phyloP scores from a whole-genome alignment of 2,797 vertebrate genomes.

The Bradypodion pumilum region DNA sequence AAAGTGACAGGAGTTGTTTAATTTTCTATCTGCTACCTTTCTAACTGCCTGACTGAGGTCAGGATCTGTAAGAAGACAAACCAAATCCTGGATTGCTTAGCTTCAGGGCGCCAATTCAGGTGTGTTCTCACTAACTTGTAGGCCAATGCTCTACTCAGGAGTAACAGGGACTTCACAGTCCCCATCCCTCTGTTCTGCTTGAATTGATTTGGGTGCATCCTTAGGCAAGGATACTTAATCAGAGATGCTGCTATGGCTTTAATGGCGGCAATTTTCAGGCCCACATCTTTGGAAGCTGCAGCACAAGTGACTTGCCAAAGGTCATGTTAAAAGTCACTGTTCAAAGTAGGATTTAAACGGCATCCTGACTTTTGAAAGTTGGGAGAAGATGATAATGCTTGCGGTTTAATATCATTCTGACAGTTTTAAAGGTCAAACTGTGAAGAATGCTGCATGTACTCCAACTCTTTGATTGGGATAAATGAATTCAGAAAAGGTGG shows the following conservation, averaged over 20 bases:
- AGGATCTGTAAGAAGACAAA: no score
- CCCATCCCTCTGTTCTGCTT: neutral
- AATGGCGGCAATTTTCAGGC: neutral
- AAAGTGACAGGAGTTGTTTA: no score
- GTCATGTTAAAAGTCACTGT: neutral
- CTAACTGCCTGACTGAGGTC: no score
- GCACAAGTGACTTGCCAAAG: neutral
- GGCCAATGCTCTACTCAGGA: no score
- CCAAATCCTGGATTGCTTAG: no score
- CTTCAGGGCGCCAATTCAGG: no score
- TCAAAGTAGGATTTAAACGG: neutral
- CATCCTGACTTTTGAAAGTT: neutral
- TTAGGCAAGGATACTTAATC: neutral
- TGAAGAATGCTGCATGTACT: constrained; percentile 17
- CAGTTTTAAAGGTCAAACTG: constrained; percentile 35
- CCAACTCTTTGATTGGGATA: constrained; percentile 23
- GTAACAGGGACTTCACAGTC: no score
- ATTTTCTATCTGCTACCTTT: no score
- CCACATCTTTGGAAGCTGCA: neutral
- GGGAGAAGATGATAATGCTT: neutral
- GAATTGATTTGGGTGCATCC: neutral
- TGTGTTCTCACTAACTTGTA: no score
- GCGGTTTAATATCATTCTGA: neutral
- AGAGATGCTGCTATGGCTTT: neutral
- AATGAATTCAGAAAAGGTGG: neutral